phyloP scores from a whole-genome alignment of 1,140 invertebrate species.

The Drosophila ananassae region DNA sequence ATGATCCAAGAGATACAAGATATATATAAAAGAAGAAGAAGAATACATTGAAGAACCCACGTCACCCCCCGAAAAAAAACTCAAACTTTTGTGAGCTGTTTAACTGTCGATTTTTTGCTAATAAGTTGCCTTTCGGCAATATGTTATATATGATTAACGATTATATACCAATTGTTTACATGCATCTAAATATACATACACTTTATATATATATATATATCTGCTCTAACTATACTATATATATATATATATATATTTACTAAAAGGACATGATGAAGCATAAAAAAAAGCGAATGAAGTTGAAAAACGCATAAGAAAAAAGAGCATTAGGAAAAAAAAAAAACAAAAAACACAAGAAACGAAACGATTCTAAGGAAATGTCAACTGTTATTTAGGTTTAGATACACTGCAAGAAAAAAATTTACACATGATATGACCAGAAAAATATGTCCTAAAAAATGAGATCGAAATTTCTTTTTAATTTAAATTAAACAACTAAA shows the following conservation, averaged over 20 bases:
- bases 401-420: conserved; percentile 12
- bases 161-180: conserved; percentile 39
- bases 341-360: conserved; percentile 31
- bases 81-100: conserved; percentile 71
- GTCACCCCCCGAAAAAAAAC: conserved; percentile 39
- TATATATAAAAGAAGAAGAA: background rate
- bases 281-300: background rate
- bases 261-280: conserved; percentile 26
- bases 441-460: background rate
- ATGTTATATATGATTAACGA: conserved; percentile 50
- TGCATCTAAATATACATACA: conserved; percentile 24
- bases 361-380: conserved; percentile 30
- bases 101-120: conserved; percentile 81
- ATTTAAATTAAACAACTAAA: background rate
- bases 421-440: conserved; percentile 8
- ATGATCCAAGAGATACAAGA: conserved; percentile 1
- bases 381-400: conserved; percentile 61
- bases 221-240: conserved; percentile 27
- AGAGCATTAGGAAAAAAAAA: conserved; percentile 12
- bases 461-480: background rate
- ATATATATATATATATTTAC: conserved; percentile 17
- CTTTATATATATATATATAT: conserved; percentile 19
- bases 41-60: too few species aligned
- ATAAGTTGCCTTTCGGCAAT: conserved; percentile 54
- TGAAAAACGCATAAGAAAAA: conserved; percentile 19